Base-by-base conservation (phyloP, 2,888 invertebrate species). In the Tolmerus cingulatus region DNA sequence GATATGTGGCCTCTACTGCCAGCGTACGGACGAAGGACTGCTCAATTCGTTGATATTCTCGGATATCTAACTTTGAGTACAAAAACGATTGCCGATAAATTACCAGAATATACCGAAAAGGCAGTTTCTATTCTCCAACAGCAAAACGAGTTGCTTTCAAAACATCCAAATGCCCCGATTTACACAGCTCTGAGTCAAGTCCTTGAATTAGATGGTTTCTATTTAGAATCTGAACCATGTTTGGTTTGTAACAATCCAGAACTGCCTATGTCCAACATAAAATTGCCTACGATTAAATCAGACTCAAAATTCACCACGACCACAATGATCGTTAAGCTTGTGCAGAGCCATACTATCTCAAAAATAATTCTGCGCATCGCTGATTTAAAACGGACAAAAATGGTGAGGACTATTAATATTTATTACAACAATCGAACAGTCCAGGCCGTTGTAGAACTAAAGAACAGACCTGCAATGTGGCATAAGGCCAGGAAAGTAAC, bases 271-370 rank as follows among this genome's bases (percentile, higher is more conserved):
- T 94, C 96, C 0, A 97, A 96, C 86, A 97, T 98, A 89, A 99
- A 99, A 92, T 93, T 99, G 87, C 97, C 98, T 0, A 96, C 98
- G 0, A 97, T 99, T 88, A 98, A 98, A 94, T 96, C 96, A 88
- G 99, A 99, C 93, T 98, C 98, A 1, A 98, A 99, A 93, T 99
- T 98, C 93, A 99, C 99, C 4, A 98, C 99, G 1, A 98, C 98
- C 12, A 98, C 98, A 0, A 99, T 99, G 93, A 98, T 99, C 89
- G 97, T 99, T 84, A 99, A 99, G 93, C 93, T 99, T 89, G 96
- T 98, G 74, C 97, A 97, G 90, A 98, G 98, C 91, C 98, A 99
- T 92, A 98, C 97, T 90, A 98, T 99, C 89, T 97, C 98, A 90
- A 97, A 98, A 91, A 97, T 99, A 90, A 97, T 97, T 55, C 94